These are phyloP conservation scores for Ptyas mucosa DNA, from an alignment of 2,113 vertebrate genomes.

Conservation along the genomic window DNA sequence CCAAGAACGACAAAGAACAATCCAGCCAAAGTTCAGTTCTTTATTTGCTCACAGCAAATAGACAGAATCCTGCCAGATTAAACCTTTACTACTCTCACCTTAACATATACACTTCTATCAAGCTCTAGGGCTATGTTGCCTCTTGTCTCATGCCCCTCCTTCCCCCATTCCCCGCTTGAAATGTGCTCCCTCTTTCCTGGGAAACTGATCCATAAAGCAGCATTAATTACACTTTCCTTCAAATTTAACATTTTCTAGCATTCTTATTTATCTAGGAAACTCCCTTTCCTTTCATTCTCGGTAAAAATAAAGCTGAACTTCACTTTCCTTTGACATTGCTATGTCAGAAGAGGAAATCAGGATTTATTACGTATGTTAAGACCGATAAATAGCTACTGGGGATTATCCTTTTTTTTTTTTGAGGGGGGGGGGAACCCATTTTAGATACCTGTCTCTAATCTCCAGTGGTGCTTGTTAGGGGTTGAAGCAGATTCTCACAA, in stretches of 20 bases:
- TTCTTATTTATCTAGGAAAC: neutral
- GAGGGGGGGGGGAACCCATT: neutral
- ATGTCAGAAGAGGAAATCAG: neutral
- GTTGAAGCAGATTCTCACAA: neutral
- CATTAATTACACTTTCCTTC: neutral
- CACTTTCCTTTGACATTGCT: neutral
- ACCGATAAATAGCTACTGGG: neutral
- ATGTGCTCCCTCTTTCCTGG: no score
- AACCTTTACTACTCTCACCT: no score
- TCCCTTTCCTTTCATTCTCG: neutral
- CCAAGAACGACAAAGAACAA: no score
- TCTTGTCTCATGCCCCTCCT: no score
- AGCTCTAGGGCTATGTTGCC: no score
- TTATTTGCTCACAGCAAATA: no score
- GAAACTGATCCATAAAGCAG: no score
- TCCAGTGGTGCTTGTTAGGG: no score
- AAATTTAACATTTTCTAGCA: neutral
- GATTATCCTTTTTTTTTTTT: neutral
- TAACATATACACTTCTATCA: no score
- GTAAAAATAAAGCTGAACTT: neutral
- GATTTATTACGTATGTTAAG: neutral
- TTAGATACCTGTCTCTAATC: neutral
- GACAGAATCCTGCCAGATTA: no score
- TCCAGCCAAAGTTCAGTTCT: no score
- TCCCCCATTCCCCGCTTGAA: no score